Evolutionary conservation across 2,888 invertebrate species (phyloP), one percentile per base, ranked within the genome.

Genomic region (Pollenia amentaria): DNA sequence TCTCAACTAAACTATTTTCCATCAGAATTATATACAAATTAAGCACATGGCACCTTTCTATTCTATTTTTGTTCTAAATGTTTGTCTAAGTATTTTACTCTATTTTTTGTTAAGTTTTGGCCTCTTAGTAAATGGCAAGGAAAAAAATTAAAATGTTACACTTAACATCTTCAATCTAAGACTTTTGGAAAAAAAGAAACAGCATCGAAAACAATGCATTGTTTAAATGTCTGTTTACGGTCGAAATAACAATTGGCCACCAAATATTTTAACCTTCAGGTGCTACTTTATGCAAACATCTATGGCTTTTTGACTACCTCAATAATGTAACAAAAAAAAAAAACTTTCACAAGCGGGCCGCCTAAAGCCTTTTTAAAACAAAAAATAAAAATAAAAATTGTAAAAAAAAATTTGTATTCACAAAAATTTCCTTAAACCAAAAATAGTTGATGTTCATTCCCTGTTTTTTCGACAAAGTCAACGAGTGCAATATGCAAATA

Each of bases 241-340:
- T 83, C 75, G 69, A 79, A 79, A 84, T 81, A 87, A 84, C 84
- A 87, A 87, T 87, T 87, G 87, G 77, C 84, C 80, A 84, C 83
- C 80, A 87, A 87, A 87, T 87, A 87, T 72, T 80, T 87, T 80
- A 81, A 81, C 84, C 87, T 84, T 84, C 80, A 81, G 87, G 87
- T 87, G 87, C 84, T 81, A 87, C 80, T 87, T 84, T 87, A 87
- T 87, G 87, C 80, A 87, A 81, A 84, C 72, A 72, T 87, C 80
- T 72, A 57, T 82, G 69, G 67, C 67, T 75, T 69, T 79, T 79
- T 79, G 67, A 79, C 78, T 79, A 79, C 78, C 73, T 69, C 70
- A 82, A 83, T 57, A 75, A 40, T 55, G 16, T 8, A n/a, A 75
- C 44, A 70, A 48, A 73, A 60, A 16, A 72, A 57, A 69, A 67